Base-by-base conservation (phyloP, 1,140 invertebrate species). In the Pseudachorutes palmiensis region DNA sequence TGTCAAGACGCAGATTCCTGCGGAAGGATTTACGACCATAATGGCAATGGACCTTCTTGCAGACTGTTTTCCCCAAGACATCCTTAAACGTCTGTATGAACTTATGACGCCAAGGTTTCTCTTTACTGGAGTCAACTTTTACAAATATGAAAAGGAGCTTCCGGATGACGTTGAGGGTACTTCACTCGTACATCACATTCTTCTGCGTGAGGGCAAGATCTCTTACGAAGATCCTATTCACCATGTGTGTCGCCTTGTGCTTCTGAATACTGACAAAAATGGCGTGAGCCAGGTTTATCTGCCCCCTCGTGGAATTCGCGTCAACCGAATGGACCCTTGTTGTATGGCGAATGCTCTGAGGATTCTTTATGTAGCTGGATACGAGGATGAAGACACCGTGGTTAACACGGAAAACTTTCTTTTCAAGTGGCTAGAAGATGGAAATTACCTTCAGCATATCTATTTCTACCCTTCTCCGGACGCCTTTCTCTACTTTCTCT, bases 101-200 rank as follows among this genome's bases (percentile, higher is more conserved):
- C 51, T 55, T 22, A 28, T 64, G 9, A 16, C 2, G 24, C 63
- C 48, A 19, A 36, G 51, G 48, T 28, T 5, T 51, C 2, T 55
- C 5, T 62, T 41, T 26, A 60, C 55, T 22, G 29, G 59, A 26
- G 16, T 62, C 1, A 67, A 67, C 31, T 62, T 67, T 24, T 51
- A 67, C 45, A 67, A 67, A 55, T 62, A 31, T 2, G 41, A 48
- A 16, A 30, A 49, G 12, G 26, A 62, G 1, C 41, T 67, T 31
- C 66, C 66, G 0, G 60, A 67, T n/a, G 66, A 67, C 45, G 45
- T 62, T 22, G 66, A 67, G 16, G 28, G 36, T 9, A 67, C 66
- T 0, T 58, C 22, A 16, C 29, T 67, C 1, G n/a, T 33, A 24
- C 28, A 51, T 16, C 30, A 22, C 9, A 45, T 61, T 36, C 31